Evolutionary conservation across 2,888 invertebrate genomes (phyloP), one percentile per base, ranked within the genome.

Genomic region (Malachius bipustulatus): DNA sequence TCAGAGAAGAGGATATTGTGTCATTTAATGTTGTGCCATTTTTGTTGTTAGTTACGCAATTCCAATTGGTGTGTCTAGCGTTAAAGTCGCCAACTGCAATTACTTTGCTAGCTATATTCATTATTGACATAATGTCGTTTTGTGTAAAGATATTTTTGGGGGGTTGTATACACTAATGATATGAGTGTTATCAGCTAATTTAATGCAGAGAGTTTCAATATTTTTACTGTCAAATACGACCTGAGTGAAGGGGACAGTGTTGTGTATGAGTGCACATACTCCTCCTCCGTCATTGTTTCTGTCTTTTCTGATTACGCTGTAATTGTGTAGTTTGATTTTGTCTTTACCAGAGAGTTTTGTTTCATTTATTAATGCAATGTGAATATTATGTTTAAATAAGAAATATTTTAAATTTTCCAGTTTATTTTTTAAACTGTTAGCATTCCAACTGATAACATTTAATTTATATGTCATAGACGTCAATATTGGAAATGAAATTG

Each of bases 351-450:
- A 28, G 12, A 35, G 13, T 26, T 28, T 15, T 2, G 32, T 38
- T 32, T 38, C 35, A 16, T 35, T 35, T 2, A 38, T 15, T 2
- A 35, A 13, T n/a, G 35, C 9, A 11, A 38, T 30, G 14, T 35
- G 32, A 9, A 38, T 24, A 4, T 8, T 2, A 11, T 38, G 27
- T 19, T 28, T 27, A 12, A 26, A 24, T 9, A 38, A 4, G 32
- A 30, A 38, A 26, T 32, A 12, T 13, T 14, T 8, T 27, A 34
- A 24, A 24, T 38, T 35, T 11, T 15, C 13, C 11, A 15, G 12
- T 35, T 38, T 38, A 24, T 26, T 15, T 13, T 15, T 10, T 26
- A 35, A 11, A 8, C 35, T 32, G 27, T 38, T 35, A 12, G 38
- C 31, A 19, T 38, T 38, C 38, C 38, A 38, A 2, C 15, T 24